Percentiles rank a stretch among this genome's conserved stretches.
These are phyloP conservation scores for Megalops cyprinoides DNA, from an alignment of 2,797 vertebrate species.

Conservation along the genomic window DNA sequence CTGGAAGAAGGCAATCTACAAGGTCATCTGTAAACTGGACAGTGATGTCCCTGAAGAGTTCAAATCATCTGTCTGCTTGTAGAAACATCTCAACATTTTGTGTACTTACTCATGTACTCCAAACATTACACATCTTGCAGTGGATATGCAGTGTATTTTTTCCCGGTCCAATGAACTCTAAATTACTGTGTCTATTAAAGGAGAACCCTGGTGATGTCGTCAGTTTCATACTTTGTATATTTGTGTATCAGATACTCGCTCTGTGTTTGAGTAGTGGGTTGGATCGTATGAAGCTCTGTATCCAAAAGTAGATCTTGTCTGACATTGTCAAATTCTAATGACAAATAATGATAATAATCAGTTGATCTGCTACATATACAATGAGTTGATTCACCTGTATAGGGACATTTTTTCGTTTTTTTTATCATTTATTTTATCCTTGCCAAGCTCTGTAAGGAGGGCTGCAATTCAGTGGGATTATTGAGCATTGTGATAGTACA, in stretches of 20 bases:
- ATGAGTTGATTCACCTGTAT: no score
- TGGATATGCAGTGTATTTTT: conserved; percentile 21
- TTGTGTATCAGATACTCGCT: neutral
- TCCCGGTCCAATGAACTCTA: neutral
- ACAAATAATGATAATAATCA: neutral
- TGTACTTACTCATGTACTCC: neutral
- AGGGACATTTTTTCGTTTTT: no score
- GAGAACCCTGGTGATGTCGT: conserved; percentile 10
- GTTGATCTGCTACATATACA: neutral
- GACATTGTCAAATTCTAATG: neutral
- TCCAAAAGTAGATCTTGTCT: neutral
- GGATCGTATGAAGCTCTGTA: neutral
- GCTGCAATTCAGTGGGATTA: no score
- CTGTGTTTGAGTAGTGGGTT: neutral
- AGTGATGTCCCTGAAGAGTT: conserved; percentile 90
- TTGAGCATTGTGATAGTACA: no score
- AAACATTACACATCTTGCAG: conserved; percentile 23
- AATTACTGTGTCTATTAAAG: neutral
- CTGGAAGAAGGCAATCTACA: conserved; percentile 99
- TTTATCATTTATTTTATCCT: no score
- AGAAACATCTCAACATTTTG: conserved; percentile 48
- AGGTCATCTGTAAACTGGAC: conserved; percentile 97
- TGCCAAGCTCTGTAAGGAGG: no score
- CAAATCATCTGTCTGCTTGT: conserved; percentile 84
- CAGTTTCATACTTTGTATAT: neutral